Evolutionary conservation across 2,888 invertebrate genomes (phyloP).

Genomic region (Thymelicus sylvestris): DNA sequence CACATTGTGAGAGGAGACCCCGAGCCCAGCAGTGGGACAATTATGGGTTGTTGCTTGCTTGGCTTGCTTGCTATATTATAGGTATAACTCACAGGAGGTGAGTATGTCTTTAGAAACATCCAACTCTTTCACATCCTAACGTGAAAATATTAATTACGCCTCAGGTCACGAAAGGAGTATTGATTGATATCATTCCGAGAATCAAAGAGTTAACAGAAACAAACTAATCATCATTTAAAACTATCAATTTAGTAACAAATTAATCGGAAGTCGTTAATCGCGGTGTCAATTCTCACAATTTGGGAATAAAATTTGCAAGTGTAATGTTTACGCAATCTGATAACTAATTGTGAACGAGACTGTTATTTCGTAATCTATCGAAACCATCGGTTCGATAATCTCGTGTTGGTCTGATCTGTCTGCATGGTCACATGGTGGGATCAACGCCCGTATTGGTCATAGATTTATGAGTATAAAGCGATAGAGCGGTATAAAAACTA

Average conservation of each 20-base stretch:
- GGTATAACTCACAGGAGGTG: background rate
- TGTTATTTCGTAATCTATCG: background rate
- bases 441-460: background rate
- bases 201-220: background rate
- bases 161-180: too few relatives aligned
- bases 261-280: conserved; percentile 1
- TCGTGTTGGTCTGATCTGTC: background rate
- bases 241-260: background rate
- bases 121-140: too few relatives aligned
- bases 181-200: too few relatives aligned
- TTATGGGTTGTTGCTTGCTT: too few relatives aligned
- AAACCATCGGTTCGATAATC: background rate
- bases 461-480: background rate
- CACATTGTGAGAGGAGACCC: too few relatives aligned
- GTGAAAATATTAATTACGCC: too few relatives aligned
- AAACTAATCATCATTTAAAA: background rate
- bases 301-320: conserved; percentile 1
- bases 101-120: too few relatives aligned
- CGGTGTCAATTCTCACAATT: background rate
- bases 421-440: too few relatives aligned
- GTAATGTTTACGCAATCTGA: background rate
- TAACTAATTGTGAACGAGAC: background rate
- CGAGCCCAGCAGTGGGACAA: too few relatives aligned
- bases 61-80: too few relatives aligned
- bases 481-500: background rate